A percentile compares a stretch with the other conserved stretches of the same genome.
These are phyloP conservation scores for Sebastes steindachneri DNA, from an alignment of 2,797 vertebrate species.

Conservation along the genomic window DNA sequence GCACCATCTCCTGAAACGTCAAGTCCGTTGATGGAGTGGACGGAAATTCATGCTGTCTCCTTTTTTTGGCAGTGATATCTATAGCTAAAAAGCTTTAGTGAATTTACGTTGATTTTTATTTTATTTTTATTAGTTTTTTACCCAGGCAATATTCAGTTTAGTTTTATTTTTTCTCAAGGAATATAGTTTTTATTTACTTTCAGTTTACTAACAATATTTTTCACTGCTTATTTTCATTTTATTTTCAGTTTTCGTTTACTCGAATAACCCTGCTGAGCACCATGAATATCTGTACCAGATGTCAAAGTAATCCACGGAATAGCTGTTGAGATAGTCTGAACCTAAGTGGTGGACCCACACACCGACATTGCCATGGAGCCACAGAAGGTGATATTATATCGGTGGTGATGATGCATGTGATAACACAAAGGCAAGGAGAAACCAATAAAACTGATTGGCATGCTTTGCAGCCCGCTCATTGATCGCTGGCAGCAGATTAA, in stretches of 20 bases:
- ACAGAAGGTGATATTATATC: constrained; percentile 32
- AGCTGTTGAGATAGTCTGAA: not conserved
- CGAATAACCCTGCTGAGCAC: fast-evolving
- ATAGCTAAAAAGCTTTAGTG: no score
- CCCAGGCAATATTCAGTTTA: no score
- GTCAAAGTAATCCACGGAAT: not conserved
- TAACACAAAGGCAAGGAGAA: constrained; percentile 68
- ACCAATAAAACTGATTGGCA: constrained; percentile 73
- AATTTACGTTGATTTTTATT: no score
- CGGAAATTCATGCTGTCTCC: no score
- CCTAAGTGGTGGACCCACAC: not conserved
- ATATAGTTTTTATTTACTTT: no score
- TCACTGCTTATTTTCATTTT: no score
- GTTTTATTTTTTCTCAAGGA: no score
- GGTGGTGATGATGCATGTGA: constrained; percentile 54
- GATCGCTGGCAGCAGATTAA: constrained; percentile 71
- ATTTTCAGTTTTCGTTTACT: fast-evolving
- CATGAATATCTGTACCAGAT: not conserved
- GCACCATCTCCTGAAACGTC: fast-evolving
- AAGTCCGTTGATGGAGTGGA: no score
- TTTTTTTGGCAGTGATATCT: no score
- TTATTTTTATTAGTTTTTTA: no score
- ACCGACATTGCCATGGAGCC: not conserved
- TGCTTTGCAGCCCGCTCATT: constrained; percentile 67
- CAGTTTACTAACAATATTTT: no score